These are phyloP conservation scores for Meiosimyza decipiens DNA, from an alignment of 2,888 invertebrate genomes.

Conservation along the genomic window DNA sequence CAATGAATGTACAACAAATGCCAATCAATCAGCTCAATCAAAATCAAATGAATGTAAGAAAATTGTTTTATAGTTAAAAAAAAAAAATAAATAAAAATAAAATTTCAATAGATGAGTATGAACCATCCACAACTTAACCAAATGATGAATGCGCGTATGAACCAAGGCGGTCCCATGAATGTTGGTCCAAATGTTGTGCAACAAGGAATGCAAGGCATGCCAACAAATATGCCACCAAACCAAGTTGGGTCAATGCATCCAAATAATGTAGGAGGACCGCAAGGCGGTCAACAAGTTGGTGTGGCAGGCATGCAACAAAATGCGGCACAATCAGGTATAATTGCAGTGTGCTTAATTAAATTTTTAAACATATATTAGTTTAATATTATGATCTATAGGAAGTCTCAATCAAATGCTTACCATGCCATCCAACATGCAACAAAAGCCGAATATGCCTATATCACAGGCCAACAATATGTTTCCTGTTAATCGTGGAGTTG, in stretches of 20 bases:
- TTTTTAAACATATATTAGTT: neutral
- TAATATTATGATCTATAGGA: constrained; percentile 38
- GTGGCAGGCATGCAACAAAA: constrained; percentile 55
- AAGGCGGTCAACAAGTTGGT: constrained; percentile 53
- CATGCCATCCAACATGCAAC: constrained; percentile 62
- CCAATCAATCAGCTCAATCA: constrained; percentile 59
- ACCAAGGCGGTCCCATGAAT: constrained; percentile 67
- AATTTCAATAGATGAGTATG: constrained; percentile 57
- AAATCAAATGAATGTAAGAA: constrained; percentile 54
- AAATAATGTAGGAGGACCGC: constrained; percentile 54
- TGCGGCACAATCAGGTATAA: constrained; percentile 55
- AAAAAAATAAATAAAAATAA: neutral
- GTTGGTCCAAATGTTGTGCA: constrained; percentile 54
- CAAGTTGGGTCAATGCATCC: constrained; percentile 60
- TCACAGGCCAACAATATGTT: constrained; percentile 68
- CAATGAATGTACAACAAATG: constrained; percentile 61
- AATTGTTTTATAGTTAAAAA: neutral
- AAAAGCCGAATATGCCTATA: constrained; percentile 63
- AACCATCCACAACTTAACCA: constrained; percentile 61
- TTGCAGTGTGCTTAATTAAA: neutral
- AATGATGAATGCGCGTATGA: constrained; percentile 67
- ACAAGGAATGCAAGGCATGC: constrained; percentile 62
- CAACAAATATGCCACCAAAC: constrained; percentile 68
- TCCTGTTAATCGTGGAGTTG: constrained; percentile 72
- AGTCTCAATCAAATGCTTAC: constrained; percentile 63